Conservation (phyloP, 2,113 vertebrate genomes). For the Macrotus californicus region DNA sequence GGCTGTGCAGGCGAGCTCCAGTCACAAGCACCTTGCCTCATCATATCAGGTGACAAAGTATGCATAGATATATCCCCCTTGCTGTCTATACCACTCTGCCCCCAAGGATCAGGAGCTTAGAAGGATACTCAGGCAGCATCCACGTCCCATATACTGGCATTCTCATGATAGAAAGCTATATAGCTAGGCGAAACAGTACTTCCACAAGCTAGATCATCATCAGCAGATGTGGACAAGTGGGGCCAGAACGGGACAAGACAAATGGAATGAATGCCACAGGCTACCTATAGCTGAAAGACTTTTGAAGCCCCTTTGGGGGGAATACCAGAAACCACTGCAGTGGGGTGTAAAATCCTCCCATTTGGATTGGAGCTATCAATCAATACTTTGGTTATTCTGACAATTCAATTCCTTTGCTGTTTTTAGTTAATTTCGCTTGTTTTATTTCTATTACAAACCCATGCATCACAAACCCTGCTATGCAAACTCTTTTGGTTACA, state of each 20-base stretch:
- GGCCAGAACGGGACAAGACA: neutral
- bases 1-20: rapidly evolving
- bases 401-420: neutral
- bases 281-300: neutral
- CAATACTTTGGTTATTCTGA: neutral
- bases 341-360: neutral
- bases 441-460: neutral
- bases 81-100: neutral
- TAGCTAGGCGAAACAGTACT: neutral
- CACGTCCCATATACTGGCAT: neutral
- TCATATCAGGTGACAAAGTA: neutral
- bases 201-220: neutral
- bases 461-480: neutral
- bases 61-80: neutral
- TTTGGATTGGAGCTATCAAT: neutral
- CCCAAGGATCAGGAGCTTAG: neutral
- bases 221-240: neutral
- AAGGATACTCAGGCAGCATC: too few species aligned
- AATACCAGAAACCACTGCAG: neutral
- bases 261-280: neutral
- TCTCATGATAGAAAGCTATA: rapidly evolving
- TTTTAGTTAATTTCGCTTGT: neutral
- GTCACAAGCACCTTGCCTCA: neutral
- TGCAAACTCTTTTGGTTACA: neutral
- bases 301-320: neutral